These are phyloP conservation scores for Drosophila multiciliata DNA, from an alignment of 2,888 invertebrate species.

Conservation along the genomic window DNA sequence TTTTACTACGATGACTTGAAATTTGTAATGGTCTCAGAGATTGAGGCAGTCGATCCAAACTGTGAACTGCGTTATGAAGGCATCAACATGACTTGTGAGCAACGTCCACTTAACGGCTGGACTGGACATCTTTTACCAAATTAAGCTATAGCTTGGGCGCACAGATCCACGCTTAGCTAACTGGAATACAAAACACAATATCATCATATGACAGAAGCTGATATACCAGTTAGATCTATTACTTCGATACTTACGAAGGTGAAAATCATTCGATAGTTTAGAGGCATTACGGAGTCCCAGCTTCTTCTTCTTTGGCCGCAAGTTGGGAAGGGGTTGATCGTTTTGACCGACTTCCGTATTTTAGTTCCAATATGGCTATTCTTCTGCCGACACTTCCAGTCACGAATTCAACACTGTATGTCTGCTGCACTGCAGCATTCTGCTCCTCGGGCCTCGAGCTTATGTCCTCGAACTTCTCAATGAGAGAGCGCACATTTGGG, in stretches of 20 bases:
- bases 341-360: background rate
- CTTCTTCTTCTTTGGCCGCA: background rate
- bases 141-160: conserved; percentile 22
- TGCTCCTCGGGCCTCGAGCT: background rate
- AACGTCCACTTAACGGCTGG: background rate
- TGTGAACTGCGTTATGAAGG: background rate
- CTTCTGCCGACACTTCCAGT: conserved; percentile 15
- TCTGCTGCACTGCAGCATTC: background rate
- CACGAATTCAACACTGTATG: background rate
- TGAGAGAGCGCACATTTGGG: conserved; percentile 13
- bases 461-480: conserved; percentile 36
- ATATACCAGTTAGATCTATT: background rate
- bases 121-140: conserved; percentile 17
- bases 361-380: conserved; percentile 26
- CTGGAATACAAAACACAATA: background rate
- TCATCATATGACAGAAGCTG: background rate
- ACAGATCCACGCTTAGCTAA: conserved; percentile 1
- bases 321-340: too few relatives aligned
- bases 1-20: background rate
- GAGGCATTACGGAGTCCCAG: background rate
- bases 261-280: background rate
- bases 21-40: conserved; percentile 4
- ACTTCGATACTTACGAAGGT: background rate
- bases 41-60: background rate
- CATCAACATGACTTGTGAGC: too few relatives aligned